These are phyloP conservation scores for Osmerus mordax DNA, from an alignment of 2,113 vertebrate species.

Conservation along the genomic window DNA sequence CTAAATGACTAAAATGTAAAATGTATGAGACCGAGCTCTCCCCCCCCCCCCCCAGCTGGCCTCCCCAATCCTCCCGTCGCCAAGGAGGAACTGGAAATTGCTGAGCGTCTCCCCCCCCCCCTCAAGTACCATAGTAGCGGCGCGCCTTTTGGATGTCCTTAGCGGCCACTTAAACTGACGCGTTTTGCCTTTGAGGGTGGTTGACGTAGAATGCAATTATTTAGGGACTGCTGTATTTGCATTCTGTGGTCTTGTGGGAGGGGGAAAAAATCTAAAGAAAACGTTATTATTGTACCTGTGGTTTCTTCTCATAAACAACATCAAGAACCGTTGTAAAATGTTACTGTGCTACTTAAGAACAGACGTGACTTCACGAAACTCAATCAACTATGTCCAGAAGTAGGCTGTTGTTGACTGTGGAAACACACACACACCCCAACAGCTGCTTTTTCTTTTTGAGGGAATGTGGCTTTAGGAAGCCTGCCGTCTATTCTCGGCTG, in stretches of 20 bases:
- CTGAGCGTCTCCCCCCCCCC: not conserved
- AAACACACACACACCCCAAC: too few species aligned
- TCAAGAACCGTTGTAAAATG: too few species aligned
- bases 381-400: too few species aligned
- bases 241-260: slow-evolving; percentile 33
- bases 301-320: too few species aligned
- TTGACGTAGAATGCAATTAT: slow-evolving; percentile 17
- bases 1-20: too few species aligned
- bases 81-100: slow-evolving; percentile 25
- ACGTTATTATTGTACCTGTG: not conserved
- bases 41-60: not conserved
- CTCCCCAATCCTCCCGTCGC: slow-evolving; percentile 27
- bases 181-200: slow-evolving; percentile 9
- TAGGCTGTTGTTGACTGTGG: too few species aligned
- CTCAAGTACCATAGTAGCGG: slow-evolving; percentile 1
- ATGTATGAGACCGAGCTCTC: slow-evolving; percentile 44
- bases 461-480: not conserved
- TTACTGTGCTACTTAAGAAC: too few species aligned
- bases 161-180: slow-evolving; percentile 17
- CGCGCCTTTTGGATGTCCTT: slow-evolving; percentile 38
- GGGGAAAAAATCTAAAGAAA: not conserved
- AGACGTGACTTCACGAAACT: too few species aligned
- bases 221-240: not conserved
- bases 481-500: not conserved
- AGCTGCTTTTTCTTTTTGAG: too few species aligned